Base-by-base conservation (phyloP, 2,888 invertebrate genomes). In the Euproctis similis region DNA sequence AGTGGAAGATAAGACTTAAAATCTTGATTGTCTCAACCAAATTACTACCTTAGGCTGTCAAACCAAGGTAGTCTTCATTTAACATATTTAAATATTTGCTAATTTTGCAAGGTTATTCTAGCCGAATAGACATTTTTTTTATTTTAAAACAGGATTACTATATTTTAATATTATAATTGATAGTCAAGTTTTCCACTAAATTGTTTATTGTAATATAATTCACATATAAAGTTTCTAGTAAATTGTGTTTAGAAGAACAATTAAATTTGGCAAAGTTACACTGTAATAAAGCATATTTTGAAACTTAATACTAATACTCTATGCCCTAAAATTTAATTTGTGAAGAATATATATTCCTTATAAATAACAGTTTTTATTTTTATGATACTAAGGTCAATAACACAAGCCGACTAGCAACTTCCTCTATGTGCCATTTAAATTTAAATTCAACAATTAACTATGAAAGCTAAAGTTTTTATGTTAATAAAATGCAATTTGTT, bases 401-500 rank as follows among this genome's bases (percentile, higher is more conserved):
- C 61, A 59, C 53, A 47, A 44, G 39, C 38, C 28, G 31, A 51
- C 50, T 36, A 55, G 52, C 56, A 57, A 57, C 59, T 66, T 70
- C 61, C 57, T 66, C 58, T 55, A 55, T 54, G 44, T 52, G 53
- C 61, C 59, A 66, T 64, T 59, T 58, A 59, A 67, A 66, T 64
- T 59, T 58, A 59, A 67, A 72, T 72, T 70, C 62, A 63, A 60
- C 62, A 67, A 71, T 70, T 71, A 63, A 54, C 56, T 59, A 71
- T 63, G 73, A 82, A 80, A 77, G 71, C 67, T 67, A 67, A 68
- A 73, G 56, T 69, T 73, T n/a, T 74, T 72, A 74, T 74, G 74
- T 64, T 73, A 77, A 78, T 80, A 74, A 72, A 77, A 78, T 80
- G 75, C 78, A 81, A 72, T 78, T 72, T 72, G 59, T 68, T 77